Evolutionary conservation across 2,797 vertebrate genomes (phyloP).

Genomic region (Cuculus canorus): DNA sequence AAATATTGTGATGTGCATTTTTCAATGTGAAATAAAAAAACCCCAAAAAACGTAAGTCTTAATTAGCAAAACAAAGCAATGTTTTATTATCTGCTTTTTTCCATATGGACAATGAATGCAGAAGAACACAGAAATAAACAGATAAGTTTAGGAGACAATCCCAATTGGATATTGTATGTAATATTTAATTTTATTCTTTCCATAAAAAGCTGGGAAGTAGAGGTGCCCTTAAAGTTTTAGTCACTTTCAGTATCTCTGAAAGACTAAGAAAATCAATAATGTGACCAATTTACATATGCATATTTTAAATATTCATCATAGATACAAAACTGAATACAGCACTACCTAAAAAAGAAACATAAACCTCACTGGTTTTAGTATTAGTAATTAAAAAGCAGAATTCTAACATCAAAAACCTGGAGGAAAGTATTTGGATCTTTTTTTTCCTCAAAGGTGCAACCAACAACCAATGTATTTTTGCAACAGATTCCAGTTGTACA

Average conservation of each 20-base stretch:
- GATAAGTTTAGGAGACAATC: slow-evolving; percentile 61
- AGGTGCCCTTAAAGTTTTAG: slow-evolving; percentile 52
- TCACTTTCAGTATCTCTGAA: slow-evolving; percentile 58
- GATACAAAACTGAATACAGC: slow-evolving; percentile 69
- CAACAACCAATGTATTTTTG: slow-evolving; percentile 29
- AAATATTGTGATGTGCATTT: not conserved
- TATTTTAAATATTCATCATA: slow-evolving; percentile 58
- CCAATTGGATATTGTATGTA: slow-evolving; percentile 41
- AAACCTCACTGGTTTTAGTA: slow-evolving; percentile 53
- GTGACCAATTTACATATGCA: slow-evolving; percentile 31
- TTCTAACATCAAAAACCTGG: slow-evolving; percentile 52
- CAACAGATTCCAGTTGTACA: slow-evolving; percentile 71
- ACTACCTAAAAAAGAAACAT: slow-evolving; percentile 63
- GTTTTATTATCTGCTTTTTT: slow-evolving; percentile 74
- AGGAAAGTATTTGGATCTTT: slow-evolving; percentile 43
- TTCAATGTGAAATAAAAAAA: slow-evolving; percentile 9
- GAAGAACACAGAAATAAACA: slow-evolving; percentile 73
- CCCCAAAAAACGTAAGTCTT: slow-evolving; percentile 11
- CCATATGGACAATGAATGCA: slow-evolving; percentile 65
- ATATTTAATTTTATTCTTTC: slow-evolving; percentile 47
- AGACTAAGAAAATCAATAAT: slow-evolving; percentile 56
- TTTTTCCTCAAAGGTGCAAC: slow-evolving; percentile 55
- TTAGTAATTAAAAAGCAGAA: slow-evolving; percentile 72
- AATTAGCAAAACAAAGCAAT: slow-evolving; percentile 78
- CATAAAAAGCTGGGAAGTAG: slow-evolving; percentile 54